Conservation (phyloP, 2,888 invertebrate genomes). For the Platycheirus albimanus region DNA sequence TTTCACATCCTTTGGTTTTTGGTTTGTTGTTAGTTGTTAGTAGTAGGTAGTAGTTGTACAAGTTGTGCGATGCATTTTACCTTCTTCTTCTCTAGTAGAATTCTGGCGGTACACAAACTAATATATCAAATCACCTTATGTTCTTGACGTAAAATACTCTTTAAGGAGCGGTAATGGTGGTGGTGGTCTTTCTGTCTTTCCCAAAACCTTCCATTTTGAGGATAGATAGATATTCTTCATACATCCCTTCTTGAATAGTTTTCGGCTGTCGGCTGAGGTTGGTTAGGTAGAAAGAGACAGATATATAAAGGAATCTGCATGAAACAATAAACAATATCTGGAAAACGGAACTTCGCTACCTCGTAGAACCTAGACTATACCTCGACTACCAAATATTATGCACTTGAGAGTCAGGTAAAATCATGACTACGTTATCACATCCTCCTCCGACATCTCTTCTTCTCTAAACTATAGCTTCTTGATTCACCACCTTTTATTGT, state of each 20-base stretch:
- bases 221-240: conserved; percentile 8
- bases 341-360: conserved; percentile 21
- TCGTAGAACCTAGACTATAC: conserved; percentile 17
- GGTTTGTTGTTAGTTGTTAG: conserved; percentile 18
- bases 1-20: conserved; percentile 53
- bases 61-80: conserved; percentile 49
- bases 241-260: conserved; percentile 3
- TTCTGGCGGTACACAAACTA: conserved; percentile 56
- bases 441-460: conserved; percentile 10
- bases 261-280: too few species aligned
- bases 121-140: conserved; percentile 74
- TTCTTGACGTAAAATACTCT: conserved; percentile 65
- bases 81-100: conserved; percentile 1
- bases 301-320: conserved; percentile 59
- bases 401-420: conserved; percentile 33
- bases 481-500: neutral
- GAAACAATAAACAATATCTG: conserved; percentile 63
- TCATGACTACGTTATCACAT: conserved; percentile 32
- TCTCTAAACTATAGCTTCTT: too few species aligned
- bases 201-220: neutral
- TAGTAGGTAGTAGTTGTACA: neutral
- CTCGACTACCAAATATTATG: neutral
- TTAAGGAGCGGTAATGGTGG: too few species aligned
- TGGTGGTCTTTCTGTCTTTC: conserved; percentile 7
- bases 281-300: conserved; percentile 17